Evolutionary conservation across 2,888 invertebrate genomes (phyloP).

Genomic region (Harpalus rufipes): DNA sequence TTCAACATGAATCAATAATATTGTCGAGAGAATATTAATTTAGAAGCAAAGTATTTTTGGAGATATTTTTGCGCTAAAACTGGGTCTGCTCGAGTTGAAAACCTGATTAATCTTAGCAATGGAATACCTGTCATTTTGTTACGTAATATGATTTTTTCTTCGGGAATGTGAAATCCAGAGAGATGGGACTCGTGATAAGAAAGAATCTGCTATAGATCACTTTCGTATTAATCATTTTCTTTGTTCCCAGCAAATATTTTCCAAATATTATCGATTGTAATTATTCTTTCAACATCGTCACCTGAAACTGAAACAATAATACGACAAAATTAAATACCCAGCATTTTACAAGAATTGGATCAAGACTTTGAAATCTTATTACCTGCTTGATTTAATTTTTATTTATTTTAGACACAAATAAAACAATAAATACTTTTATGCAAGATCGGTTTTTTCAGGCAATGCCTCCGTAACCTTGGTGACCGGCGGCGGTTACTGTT

Average conservation of each 20-base stretch:
- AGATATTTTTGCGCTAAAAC: slow-evolving; percentile 42
- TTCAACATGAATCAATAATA: not conserved
- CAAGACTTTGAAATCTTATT: too few species aligned
- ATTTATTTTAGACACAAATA: too few species aligned
- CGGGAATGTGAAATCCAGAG: slow-evolving; percentile 25
- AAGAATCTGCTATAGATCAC: slow-evolving; percentile 47
- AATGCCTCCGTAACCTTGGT: too few species aligned
- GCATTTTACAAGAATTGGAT: not conserved
- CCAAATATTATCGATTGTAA: not conserved
- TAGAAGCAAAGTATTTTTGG: slow-evolving; percentile 16
- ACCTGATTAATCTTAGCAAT: slow-evolving; percentile 62
- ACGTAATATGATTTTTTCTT: slow-evolving; percentile 60
- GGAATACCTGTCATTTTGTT: slow-evolving; percentile 58
- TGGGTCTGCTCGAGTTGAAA: slow-evolving; percentile 34
- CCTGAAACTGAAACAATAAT: slow-evolving; percentile 5
- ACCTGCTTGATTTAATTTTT: too few species aligned
- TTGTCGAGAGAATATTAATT: slow-evolving; percentile 30
- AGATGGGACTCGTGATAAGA: slow-evolving; percentile 32
- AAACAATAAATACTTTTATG: too few species aligned
- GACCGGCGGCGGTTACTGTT: too few species aligned
- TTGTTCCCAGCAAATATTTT: not conserved
- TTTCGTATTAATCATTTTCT: slow-evolving; percentile 52
- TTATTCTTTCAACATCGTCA: not conserved
- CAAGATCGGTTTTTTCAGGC: too few species aligned
- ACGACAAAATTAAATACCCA: not conserved